Conservation (phyloP, 37 sponge, comb jelly and placozoan species). For the Hexactinellida sp. region DNA sequence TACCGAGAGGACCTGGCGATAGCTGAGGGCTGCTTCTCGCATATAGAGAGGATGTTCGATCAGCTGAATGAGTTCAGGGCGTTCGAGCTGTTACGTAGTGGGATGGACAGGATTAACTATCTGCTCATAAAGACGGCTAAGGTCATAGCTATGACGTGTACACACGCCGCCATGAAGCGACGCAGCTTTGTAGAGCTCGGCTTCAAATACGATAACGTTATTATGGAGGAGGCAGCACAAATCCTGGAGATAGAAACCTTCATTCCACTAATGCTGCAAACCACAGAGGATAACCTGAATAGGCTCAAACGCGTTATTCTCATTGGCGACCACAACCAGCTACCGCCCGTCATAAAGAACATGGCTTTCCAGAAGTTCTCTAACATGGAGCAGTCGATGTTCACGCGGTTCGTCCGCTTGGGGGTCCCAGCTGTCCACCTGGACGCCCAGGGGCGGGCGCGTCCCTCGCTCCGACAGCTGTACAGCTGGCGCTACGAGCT, state of each 20-base stretch:
- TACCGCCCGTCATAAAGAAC: slow-evolving; percentile 98
- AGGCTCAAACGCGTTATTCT: slow-evolving; percentile 84
- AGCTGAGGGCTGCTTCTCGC: slow-evolving; percentile 95
- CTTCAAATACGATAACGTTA: slow-evolving; percentile 96
- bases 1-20: slow-evolving; percentile 76
- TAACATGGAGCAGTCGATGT: slow-evolving; percentile 98
- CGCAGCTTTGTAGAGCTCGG: slow-evolving; percentile 84
- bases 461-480: slow-evolving; percentile 70
- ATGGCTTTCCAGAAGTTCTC: slow-evolving; percentile 99
- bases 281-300: slow-evolving; percentile 75
- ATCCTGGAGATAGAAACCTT: slow-evolving; percentile 98
- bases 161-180: slow-evolving; percentile 94
- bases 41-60: slow-evolving; percentile 79
- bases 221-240: slow-evolving; percentile 99
- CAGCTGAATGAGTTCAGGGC: slow-evolving; percentile 92
- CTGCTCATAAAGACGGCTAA: slow-evolving; percentile 88
- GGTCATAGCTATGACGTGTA: slow-evolving; percentile 97
- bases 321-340: slow-evolving; percentile 98
- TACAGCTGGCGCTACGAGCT: slow-evolving; percentile 77
- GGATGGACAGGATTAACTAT: slow-evolving; percentile 82
- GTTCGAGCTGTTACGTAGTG: slow-evolving; percentile 84
- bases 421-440: slow-evolving; percentile 93
- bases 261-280: slow-evolving; percentile 95
- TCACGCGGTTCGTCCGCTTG: slow-evolving; percentile 85
- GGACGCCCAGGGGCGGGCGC: slow-evolving; percentile 93